These are phyloP conservation scores for Gonatopus flavifemur DNA, from an alignment of 1,140 invertebrate genomes.

Conservation along the genomic window DNA sequence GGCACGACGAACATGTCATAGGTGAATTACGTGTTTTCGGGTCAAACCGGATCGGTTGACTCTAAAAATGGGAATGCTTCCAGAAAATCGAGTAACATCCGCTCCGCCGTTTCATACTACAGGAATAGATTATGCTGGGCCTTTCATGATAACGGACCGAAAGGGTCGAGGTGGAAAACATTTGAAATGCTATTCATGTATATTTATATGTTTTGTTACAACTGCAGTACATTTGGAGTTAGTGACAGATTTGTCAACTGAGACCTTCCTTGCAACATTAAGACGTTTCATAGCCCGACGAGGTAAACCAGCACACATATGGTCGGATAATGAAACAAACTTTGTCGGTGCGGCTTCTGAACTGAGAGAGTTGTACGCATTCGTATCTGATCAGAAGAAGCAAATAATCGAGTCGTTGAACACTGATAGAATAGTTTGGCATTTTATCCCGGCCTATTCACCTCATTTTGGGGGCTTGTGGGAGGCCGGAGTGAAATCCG, in stretches of 20 bases:
- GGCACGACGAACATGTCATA: conserved; percentile 14
- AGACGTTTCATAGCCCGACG: conserved; percentile 31
- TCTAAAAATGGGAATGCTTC: conserved; percentile 28
- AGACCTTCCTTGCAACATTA: conserved; percentile 30
- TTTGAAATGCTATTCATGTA: conserved; percentile 2
- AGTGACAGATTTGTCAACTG: conserved; percentile 29
- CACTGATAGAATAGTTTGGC: conserved; percentile 16
- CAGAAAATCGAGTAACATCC: conserved; percentile 1
- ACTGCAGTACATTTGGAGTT: conserved; percentile 41
- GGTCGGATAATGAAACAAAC: conserved; percentile 45
- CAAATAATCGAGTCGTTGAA: neutral
- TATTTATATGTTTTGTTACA: conserved; percentile 39
- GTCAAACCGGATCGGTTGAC: neutral
- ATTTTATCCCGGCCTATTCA: conserved; percentile 38
- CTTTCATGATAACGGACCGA: conserved; percentile 2
- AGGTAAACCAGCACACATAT: conserved; percentile 24
- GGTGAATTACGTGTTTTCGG: conserved; percentile 19
- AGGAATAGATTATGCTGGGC: conserved; percentile 19
- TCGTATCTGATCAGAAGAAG: no score
- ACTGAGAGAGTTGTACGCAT: conserved; percentile 20
- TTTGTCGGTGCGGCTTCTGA: conserved; percentile 36
- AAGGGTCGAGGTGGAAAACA: neutral
- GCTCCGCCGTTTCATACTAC: conserved; percentile 4
- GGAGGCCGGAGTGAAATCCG: conserved; percentile 38
- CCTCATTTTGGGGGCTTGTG: conserved; percentile 44